Evolutionary conservation across 2,888 invertebrate genomes (phyloP).

Genomic region (Drosophila peninsularis): DNA sequence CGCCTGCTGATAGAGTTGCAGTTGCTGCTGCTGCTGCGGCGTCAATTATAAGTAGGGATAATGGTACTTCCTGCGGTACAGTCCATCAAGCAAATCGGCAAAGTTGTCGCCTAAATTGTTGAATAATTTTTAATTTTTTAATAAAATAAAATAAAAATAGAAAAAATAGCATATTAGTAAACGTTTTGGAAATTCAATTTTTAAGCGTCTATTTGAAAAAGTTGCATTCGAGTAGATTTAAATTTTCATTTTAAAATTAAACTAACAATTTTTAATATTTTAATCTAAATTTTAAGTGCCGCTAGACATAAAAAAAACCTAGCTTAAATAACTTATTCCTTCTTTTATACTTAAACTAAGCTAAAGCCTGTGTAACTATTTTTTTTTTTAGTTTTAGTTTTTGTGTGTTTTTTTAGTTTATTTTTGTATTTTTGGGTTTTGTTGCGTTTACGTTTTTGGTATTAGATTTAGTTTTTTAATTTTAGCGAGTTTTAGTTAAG

Average conservation of each 20-base stretch:
- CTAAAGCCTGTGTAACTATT: background rate
- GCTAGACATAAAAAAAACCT: slow-evolving; percentile 16
- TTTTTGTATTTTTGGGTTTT: slow-evolving; percentile 26
- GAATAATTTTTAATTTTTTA: slow-evolving; percentile 10
- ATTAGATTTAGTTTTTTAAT: slow-evolving; percentile 11
- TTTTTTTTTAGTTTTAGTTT: slow-evolving; percentile 6
- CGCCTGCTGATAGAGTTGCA: slow-evolving; percentile 73
- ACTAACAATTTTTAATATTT: slow-evolving; percentile 37
- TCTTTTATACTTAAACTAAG: background rate
- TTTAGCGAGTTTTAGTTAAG: slow-evolving; percentile 38
- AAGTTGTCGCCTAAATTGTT: slow-evolving; percentile 78
- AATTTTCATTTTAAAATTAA: slow-evolving; percentile 19
- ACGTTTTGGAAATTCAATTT: background rate
- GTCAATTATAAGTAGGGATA: slow-evolving; percentile 85
- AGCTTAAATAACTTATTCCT: slow-evolving; percentile 33
- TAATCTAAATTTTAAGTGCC: slow-evolving; percentile 11
- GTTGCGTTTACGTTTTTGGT: slow-evolving; percentile 34
- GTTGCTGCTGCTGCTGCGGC: slow-evolving; percentile 79
- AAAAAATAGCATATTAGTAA: slow-evolving; percentile 48
- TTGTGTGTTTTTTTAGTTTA: slow-evolving; percentile 14
- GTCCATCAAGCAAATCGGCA: slow-evolving; percentile 83
- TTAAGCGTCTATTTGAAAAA: slow-evolving; percentile 49
- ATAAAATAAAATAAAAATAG: slow-evolving; percentile 34
- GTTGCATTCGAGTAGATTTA: slow-evolving; percentile 27
- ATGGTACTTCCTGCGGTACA: slow-evolving; percentile 85